A percentile compares a stretch with the other conserved stretches of the same genome.
phyloP scores from a whole-genome alignment of 1,140 invertebrate genomes.

The Platyscapa corneri region DNA sequence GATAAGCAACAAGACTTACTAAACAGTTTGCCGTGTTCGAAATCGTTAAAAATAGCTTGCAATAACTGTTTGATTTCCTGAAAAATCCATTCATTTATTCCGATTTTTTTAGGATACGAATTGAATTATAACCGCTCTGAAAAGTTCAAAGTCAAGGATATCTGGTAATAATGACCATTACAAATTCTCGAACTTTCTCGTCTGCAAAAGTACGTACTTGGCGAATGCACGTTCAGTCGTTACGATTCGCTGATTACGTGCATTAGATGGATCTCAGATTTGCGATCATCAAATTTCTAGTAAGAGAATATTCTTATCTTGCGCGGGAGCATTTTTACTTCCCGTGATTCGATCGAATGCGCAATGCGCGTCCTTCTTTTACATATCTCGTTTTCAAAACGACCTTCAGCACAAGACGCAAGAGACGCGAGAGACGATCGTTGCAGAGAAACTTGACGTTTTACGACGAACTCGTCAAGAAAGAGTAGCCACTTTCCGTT shows the following conservation, averaged over 20 bases:
- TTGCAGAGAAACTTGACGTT: background rate
- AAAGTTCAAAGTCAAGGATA: background rate
- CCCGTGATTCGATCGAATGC: background rate
- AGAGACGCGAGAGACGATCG: background rate
- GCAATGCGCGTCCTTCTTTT: background rate
- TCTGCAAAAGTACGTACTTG: background rate
- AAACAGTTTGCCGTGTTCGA: background rate
- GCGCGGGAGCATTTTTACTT: background rate
- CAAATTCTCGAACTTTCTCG: background rate
- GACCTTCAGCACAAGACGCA: background rate
- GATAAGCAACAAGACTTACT: background rate
- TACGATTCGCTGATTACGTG: background rate
- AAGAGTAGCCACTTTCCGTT: background rate
- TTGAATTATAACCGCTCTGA: constrained; percentile 12
- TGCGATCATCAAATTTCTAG: background rate
- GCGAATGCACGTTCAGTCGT: background rate
- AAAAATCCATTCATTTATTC: background rate
- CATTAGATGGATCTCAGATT: background rate
- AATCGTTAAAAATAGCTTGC: background rate
- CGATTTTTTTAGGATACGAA: background rate
- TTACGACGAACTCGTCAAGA: background rate
- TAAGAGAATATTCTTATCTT: background rate
- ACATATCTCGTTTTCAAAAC: background rate
- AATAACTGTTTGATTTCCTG: background rate
- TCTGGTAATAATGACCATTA: background rate